Percentiles rank a stretch among this genome's conserved stretches.
phyloP scores from a whole-genome alignment of 2,797 vertebrate genomes.

The Pterois miles region DNA sequence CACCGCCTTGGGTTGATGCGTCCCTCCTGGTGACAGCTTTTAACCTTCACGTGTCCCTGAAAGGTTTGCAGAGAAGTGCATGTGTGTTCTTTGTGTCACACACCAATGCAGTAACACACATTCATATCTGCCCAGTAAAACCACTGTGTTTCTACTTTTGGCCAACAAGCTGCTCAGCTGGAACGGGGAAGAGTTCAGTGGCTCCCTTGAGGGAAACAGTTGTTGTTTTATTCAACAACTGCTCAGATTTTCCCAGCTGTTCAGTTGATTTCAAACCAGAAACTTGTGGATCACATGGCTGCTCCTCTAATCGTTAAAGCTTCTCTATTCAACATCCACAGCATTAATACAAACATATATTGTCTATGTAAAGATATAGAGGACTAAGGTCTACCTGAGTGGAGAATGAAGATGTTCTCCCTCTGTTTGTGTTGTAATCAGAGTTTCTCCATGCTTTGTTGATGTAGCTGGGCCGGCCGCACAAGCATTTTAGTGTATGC shows the following conservation, averaged over 20 bases:
- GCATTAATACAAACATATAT: not conserved
- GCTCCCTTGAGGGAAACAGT: not conserved
- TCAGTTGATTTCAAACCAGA: not conserved
- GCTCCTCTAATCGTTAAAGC: not conserved
- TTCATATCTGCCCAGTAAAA: slow-evolving; percentile 12
- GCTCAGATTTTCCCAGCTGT: not conserved
- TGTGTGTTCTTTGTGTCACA: not conserved
- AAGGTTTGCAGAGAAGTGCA: not conserved
- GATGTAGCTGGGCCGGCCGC: too few species aligned
- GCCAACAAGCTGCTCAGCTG: slow-evolving; percentile 3
- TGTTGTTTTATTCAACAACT: not conserved
- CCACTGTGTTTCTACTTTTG: not conserved
- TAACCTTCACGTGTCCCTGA: slow-evolving; percentile 14
- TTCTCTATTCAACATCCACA: not conserved
- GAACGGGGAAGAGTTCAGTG: not conserved
- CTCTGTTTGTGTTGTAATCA: too few species aligned
- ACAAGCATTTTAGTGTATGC: accelerated
- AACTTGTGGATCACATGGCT: not conserved
- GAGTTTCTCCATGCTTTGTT: too few species aligned
- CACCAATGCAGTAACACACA: slow-evolving; percentile 11
- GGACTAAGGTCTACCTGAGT: not conserved
- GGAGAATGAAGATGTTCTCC: too few species aligned
- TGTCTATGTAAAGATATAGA: not conserved
- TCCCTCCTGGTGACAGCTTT: slow-evolving; percentile 4
- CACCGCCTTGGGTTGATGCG: not conserved